Evolutionary conservation across 2,888 invertebrate genomes (phyloP), one percentile per base, ranked within the genome.

Genomic region (Caenorhabditis afra): DNA sequence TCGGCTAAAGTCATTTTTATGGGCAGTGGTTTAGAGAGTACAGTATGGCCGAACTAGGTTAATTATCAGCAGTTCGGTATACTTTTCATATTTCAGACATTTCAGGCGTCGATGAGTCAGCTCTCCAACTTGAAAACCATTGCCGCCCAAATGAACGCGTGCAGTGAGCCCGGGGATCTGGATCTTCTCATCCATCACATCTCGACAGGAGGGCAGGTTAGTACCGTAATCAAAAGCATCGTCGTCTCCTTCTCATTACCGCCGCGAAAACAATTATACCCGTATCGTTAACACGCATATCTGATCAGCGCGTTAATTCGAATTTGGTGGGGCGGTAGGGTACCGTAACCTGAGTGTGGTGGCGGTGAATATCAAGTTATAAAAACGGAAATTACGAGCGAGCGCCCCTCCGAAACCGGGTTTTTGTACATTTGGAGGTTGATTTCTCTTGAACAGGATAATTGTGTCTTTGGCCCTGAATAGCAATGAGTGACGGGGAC

Each of bases 131-230:
- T 88, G 49, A 84, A 85, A 41, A 65, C 52, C 45, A 86, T 88
- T 44, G 81, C 84, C 23, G 39, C 35, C 11, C 29, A 66, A 23
- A 41, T 87, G 22, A 16, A 66, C 7, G 62, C 45, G 10, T 50
- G 79, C 41, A 57, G 62, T 22, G 75, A 68, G 20, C 61, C 61
- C 10, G 84, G 67, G 23, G 75, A 81, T 22, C 57, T 88, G 58
- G 79, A 80, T 29, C 41, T 79, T 35, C 52, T 88, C 3, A 67
- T 88, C 47, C 73, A 79, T 59, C 85, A 85, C 49, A 71, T 88
- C 29, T 82, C 86, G 39, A 81, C 86, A 44, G 88, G 88, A 50
- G 86, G 83, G 75, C 88, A 88, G 86, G 88, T 88, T 23, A 58
- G 75, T 57, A 44, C 22, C 37, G 14, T 23, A 50, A 41, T 52